Percentiles rank a stretch among this genome's conserved stretches.
Conservation (phyloP, 2,113 vertebrate species). For the Malurus cyaneus region DNA sequence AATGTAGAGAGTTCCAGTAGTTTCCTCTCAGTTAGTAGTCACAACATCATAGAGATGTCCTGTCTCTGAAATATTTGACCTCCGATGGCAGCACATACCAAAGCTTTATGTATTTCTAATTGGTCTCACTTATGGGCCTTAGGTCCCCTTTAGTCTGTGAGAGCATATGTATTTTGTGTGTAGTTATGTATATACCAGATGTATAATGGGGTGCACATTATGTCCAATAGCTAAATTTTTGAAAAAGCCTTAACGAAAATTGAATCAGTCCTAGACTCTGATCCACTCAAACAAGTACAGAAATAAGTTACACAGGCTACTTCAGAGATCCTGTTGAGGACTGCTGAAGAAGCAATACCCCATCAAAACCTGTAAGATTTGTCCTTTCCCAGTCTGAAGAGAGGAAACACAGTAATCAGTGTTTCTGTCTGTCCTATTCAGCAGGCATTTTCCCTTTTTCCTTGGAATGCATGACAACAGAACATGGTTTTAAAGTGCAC, state of each 20-base stretch:
- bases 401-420: neutral
- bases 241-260: neutral
- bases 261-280: neutral
- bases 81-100: neutral
- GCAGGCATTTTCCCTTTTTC: neutral
- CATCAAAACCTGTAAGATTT: neutral
- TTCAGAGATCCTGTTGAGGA: neutral
- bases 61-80: neutral
- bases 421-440: neutral
- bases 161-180: neutral
- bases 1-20: slow-evolving; percentile 18
- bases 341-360: neutral
- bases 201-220: neutral
- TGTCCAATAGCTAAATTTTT: neutral
- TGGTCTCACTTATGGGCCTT: neutral
- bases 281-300: neutral
- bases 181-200: neutral
- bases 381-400: neutral
- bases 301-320: neutral
- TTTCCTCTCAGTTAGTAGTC: slow-evolving; percentile 11
- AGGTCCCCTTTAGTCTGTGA: neutral
- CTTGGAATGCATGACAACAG: neutral
- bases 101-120: neutral
- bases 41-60: neutral
- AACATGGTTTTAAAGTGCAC: neutral